phyloP scores from a whole-genome alignment of 2,888 invertebrate genomes.

The Neelides folsomi region DNA sequence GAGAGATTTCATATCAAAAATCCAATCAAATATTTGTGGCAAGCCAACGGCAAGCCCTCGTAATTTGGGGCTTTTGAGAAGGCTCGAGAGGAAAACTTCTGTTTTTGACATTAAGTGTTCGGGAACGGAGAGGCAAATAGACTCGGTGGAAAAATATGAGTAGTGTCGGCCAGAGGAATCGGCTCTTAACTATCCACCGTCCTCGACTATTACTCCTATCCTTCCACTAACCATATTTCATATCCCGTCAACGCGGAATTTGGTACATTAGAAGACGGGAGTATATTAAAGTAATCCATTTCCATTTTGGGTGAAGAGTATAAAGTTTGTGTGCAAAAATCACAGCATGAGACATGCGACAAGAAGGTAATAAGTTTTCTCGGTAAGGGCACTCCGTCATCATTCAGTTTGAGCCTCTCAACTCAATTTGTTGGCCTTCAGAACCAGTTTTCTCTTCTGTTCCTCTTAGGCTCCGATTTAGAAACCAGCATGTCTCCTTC shows the following conservation, averaged over 20 bases:
- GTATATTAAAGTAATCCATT: too few relatives aligned
- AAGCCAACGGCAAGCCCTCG: slow-evolving; percentile 22
- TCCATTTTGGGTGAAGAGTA: too few relatives aligned
- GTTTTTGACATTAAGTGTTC: slow-evolving; percentile 24
- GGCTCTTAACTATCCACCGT: neutral
- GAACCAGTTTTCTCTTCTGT: slow-evolving; percentile 9
- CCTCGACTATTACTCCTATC: neutral
- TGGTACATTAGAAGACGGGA: too few relatives aligned
- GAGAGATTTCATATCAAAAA: slow-evolving; percentile 20
- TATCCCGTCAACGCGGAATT: too few relatives aligned
- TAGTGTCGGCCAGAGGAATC: neutral
- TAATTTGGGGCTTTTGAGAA: slow-evolving; percentile 17
- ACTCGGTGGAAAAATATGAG: neutral
- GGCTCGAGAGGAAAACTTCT: slow-evolving; percentile 12
- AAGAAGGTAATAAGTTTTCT: slow-evolving; percentile 21
- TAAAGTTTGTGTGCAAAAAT: slow-evolving; percentile 6
- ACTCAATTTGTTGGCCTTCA: slow-evolving; percentile 20
- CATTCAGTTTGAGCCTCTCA: slow-evolving; percentile 6
- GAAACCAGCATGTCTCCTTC: slow-evolving; percentile 1
- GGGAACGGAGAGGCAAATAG: neutral
- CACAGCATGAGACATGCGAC: slow-evolving; percentile 9
- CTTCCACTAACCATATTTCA: neutral
- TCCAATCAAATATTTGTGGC: slow-evolving; percentile 29
- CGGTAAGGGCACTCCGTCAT: slow-evolving; percentile 28
- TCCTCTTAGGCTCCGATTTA: neutral